Evolutionary conservation across 2,888 invertebrate genomes (phyloP).

Genomic region (Oscheius sp.): DNA sequence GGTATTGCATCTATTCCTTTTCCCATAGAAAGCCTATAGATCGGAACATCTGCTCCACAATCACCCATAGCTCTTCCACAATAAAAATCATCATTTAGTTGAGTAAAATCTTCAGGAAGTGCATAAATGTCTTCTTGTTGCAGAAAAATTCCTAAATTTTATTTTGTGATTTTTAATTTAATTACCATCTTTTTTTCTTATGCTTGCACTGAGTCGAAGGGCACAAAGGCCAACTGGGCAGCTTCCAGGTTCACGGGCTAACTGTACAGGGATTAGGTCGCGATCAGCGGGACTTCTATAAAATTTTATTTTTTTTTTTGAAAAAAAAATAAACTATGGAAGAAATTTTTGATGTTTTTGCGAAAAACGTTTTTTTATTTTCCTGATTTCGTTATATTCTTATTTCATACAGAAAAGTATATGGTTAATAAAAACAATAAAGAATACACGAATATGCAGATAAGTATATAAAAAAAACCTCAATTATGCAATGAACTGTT

Average conservation of each 20-base stretch:
- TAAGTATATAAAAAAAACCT: no score
- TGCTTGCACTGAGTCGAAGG: slow-evolving; percentile 5
- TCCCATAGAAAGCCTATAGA: slow-evolving; percentile 35
- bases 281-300: slow-evolving; percentile 31
- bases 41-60: slow-evolving; percentile 52
- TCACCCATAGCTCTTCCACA: slow-evolving; percentile 36
- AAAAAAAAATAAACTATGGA: no score
- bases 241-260: slow-evolving; percentile 14
- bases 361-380: no score
- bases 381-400: no score
- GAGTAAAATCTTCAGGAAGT: slow-evolving; percentile 11
- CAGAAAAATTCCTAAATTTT: slow-evolving; percentile 14
- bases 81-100: slow-evolving; percentile 44
- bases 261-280: slow-evolving; percentile 6
- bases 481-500: no score
- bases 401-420: no score
- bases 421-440: no score
- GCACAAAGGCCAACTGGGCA: slow-evolving; percentile 26
- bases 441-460: no score
- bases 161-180: background rate
- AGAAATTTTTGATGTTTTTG: no score
- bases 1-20: slow-evolving; percentile 23
- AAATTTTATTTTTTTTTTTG: no score
- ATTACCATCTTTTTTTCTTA: slow-evolving; percentile 16
- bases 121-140: slow-evolving; percentile 27